Evolutionary conservation across 2,888 invertebrate genomes (phyloP).

Genomic region (Digitonthophagus gazella): DNA sequence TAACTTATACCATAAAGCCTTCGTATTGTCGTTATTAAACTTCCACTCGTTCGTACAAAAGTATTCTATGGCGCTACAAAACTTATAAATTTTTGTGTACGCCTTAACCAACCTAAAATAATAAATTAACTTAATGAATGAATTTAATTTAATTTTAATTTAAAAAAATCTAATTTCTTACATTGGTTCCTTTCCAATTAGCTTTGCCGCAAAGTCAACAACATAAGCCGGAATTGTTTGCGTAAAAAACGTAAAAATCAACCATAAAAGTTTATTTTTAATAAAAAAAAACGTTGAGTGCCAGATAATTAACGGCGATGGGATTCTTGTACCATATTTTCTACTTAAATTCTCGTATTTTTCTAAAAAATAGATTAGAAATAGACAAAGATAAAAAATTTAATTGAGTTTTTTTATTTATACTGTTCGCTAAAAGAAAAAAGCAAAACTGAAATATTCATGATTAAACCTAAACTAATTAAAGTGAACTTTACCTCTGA

Average conservation of each 20-base stretch:
- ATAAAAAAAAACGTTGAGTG: constrained; percentile 63
- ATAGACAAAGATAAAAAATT: no score
- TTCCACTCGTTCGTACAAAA: constrained; percentile 80
- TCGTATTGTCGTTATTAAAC: constrained; percentile 62
- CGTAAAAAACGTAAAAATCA: constrained; percentile 58
- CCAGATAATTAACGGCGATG: constrained; percentile 60
- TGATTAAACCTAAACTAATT: no score
- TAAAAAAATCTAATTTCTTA: constrained; percentile 46
- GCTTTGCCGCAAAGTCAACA: constrained; percentile 18
- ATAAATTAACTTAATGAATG: not conserved
- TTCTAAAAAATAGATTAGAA: constrained; percentile 51
- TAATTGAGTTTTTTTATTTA: no score
- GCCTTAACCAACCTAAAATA: constrained; percentile 66
- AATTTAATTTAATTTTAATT: not conserved
- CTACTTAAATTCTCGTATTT: constrained; percentile 57
- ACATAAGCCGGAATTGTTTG: constrained; percentile 61
- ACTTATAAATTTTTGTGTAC: constrained; percentile 72
- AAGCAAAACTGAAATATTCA: no score
- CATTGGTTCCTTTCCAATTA: constrained; percentile 63
- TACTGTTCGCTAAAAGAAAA: no score
- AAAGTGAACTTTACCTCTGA: no score
- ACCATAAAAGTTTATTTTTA: constrained; percentile 56
- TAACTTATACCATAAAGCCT: constrained; percentile 58
- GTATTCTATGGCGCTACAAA: constrained; percentile 71
- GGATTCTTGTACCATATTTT: constrained; percentile 56